Conservation (phyloP, 2,888 invertebrate genomes). For the Sphecodes monilicornis region DNA sequence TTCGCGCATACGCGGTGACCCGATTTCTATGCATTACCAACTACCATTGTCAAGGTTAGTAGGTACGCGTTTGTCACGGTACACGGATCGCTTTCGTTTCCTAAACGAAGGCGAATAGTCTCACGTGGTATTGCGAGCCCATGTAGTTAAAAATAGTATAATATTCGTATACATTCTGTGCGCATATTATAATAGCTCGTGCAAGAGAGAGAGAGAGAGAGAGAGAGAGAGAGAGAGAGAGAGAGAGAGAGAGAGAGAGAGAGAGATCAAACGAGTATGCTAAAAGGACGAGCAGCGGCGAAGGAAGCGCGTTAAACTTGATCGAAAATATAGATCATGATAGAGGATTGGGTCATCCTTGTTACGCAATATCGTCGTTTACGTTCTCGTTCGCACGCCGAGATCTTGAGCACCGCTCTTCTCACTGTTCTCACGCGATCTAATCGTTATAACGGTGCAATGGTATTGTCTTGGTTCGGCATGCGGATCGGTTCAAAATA, state of each 20-base stretch:
- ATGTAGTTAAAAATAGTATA: too few species aligned
- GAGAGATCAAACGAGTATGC: neutral
- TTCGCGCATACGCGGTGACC: conserved; percentile 45
- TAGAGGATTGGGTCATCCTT: conserved; percentile 19
- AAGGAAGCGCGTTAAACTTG: neutral
- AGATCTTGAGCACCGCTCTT: neutral
- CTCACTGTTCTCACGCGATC: neutral
- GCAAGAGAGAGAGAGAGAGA: neutral
- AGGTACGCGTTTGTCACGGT: conserved; percentile 53
- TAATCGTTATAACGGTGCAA: neutral
- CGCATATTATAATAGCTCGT: neutral
- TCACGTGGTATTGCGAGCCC: conserved; percentile 22
- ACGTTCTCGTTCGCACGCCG: neutral
- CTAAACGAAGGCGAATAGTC: conserved; percentile 33
- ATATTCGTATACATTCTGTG: neutral
- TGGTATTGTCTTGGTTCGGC: neutral
- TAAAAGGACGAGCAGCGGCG: neutral
- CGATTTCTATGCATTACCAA: conserved; percentile 56
- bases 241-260: neutral
- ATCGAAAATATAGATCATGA: neutral
- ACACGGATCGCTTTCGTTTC: conserved; percentile 56
- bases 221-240: neutral
- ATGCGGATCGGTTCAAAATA: neutral
- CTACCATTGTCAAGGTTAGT: conserved; percentile 52
- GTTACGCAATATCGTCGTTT: conserved; percentile 19